Conservation (phyloP, 2,888 invertebrate species). For the Nomada fucata region DNA sequence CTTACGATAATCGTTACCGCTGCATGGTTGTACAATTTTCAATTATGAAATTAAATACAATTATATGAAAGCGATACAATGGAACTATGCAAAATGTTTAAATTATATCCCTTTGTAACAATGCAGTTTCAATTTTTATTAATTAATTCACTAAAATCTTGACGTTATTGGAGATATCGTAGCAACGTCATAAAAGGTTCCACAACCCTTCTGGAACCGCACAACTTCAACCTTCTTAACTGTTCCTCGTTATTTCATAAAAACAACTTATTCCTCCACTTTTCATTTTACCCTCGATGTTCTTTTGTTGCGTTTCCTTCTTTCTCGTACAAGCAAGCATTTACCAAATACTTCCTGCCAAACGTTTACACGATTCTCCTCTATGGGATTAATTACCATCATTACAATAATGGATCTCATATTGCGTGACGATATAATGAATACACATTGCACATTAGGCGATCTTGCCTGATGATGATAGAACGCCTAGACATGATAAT, state of each 20-base stretch:
- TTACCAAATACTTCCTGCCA: too few relatives aligned
- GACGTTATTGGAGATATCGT: background rate
- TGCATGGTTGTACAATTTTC: too few relatives aligned
- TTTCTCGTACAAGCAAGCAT: background rate
- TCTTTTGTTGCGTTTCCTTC: background rate
- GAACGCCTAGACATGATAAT: slow-evolving; percentile 7
- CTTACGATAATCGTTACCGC: too few relatives aligned
- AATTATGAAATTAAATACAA: too few relatives aligned
- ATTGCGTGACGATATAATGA: slow-evolving; percentile 4
- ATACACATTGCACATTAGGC: background rate
- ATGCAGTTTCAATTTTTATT: background rate
- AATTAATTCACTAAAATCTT: slow-evolving; percentile 9
- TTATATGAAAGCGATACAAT: too few relatives aligned
- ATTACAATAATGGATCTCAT: background rate
- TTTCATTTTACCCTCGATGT: slow-evolving; percentile 8
- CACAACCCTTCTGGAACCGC: slow-evolving; percentile 16
- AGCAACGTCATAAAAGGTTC: background rate
- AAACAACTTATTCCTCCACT: slow-evolving; percentile 19
- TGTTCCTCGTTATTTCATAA: slow-evolving; percentile 6
- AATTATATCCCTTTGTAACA: too few relatives aligned
- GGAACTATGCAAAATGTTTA: too few relatives aligned
- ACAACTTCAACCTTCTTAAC: background rate
- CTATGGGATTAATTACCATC: background rate
- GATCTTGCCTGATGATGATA: background rate
- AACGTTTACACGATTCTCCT: too few relatives aligned